Percentiles rank a stretch among this genome's conserved stretches.
Evolutionary conservation across 2,113 vertebrate genomes (phyloP).

Genomic region (Poicephalus meyeri): DNA sequence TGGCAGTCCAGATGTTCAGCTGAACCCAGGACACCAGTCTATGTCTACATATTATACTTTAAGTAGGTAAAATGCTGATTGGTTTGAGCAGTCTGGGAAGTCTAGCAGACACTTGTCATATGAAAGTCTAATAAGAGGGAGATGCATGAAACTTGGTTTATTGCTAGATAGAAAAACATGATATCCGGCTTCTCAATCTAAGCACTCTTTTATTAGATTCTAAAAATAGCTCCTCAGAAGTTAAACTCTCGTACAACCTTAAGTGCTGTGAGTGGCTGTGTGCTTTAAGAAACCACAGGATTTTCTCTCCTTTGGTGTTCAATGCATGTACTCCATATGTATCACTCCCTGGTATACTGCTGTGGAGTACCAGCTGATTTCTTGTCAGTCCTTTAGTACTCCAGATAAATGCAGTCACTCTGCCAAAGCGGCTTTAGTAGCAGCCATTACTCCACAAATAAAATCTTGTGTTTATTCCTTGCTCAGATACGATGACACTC

Average conservation of each 20-base stretch:
- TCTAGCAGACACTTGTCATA: not conserved
- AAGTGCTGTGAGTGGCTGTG: not conserved
- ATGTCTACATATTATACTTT: not conserved
- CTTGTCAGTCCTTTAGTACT: not conserved
- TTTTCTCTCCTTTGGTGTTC: not conserved
- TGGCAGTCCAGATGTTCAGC: not conserved
- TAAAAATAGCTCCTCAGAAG: slow-evolving; percentile 2
- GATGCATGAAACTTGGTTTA: not conserved
- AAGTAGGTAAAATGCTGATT: not conserved
- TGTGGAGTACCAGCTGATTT: not conserved
- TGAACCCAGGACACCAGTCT: not conserved
- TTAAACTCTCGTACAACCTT: not conserved
- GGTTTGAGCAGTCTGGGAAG: not conserved
- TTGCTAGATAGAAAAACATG: not conserved
- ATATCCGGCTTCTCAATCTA: not conserved
- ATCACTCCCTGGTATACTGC: not conserved
- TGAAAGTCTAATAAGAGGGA: not conserved
- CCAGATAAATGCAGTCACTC: not conserved
- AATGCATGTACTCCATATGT: not conserved
- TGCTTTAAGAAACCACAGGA: not conserved
- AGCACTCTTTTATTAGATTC: not conserved
- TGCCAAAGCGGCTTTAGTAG: not conserved
- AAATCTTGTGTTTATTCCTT: not conserved
- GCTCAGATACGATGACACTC: not conserved
- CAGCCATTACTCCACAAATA: not conserved